Conservation (phyloP, 2,888 invertebrate genomes). For the Ganaspis brasiliensis region DNA sequence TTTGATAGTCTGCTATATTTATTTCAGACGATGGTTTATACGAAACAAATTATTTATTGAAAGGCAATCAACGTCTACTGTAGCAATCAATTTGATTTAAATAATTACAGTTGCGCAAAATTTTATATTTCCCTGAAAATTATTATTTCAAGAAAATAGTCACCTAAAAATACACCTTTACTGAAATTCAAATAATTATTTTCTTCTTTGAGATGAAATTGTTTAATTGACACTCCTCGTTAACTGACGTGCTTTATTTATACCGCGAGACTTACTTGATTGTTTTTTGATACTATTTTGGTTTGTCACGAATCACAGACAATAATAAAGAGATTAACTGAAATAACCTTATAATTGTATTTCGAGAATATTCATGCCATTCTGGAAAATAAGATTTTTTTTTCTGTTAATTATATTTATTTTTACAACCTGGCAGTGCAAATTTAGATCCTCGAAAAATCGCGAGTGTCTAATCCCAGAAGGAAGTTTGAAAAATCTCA, state of each 20-base stretch:
- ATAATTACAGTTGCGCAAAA: not conserved
- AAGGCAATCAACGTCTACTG: not conserved
- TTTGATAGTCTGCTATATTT: constrained; percentile 6
- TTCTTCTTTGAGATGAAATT: not conserved
- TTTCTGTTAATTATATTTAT: too few relatives aligned
- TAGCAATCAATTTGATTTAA: not conserved
- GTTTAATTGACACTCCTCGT: not conserved
- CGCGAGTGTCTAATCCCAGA: not conserved
- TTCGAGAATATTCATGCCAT: too few relatives aligned
- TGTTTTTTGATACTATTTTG: too few relatives aligned
- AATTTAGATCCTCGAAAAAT: not conserved
- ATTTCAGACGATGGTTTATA: not conserved
- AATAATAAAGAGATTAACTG: too few relatives aligned
- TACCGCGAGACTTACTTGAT: too few relatives aligned
- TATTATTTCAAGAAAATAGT: not conserved
- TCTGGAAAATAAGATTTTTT: too few relatives aligned
- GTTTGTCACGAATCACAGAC: too few relatives aligned
- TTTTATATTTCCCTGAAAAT: not conserved
- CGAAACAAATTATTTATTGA: not conserved
- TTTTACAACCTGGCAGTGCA: too few relatives aligned
- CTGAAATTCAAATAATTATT: not conserved
- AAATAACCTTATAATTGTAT: too few relatives aligned
- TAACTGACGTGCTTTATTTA: too few relatives aligned
- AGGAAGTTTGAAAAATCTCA: constrained; percentile 55
- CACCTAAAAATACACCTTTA: not conserved